These are phyloP conservation scores for Sisyra nigra DNA, from an alignment of 2,888 invertebrate genomes.

Conservation along the genomic window DNA sequence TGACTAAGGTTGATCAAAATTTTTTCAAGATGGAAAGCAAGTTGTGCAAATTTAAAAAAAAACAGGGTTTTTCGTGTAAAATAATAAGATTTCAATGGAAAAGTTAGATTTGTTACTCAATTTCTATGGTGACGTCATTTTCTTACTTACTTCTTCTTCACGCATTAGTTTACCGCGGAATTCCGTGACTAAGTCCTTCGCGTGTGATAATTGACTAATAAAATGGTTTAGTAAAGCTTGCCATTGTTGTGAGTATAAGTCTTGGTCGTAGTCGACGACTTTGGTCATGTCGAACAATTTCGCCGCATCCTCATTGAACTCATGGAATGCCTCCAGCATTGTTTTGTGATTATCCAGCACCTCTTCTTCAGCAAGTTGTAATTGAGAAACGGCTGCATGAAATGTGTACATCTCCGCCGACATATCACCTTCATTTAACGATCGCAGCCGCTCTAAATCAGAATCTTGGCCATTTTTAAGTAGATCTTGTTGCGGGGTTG, in stretches of 20 bases:
- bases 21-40: too few relatives aligned
- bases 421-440: conserved; percentile 60
- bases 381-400: conserved; percentile 79
- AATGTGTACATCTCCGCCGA: conserved; percentile 79
- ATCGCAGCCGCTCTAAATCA: conserved; percentile 7
- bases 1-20: too few relatives aligned
- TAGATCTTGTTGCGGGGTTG: background rate
- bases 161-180: conserved; percentile 54
- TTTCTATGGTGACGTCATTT: conserved; percentile 3
- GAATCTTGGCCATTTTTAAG: conserved; percentile 3
- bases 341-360: conserved; percentile 76
- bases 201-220: conserved; percentile 38
- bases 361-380: conserved; percentile 80
- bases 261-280: conserved; percentile 86
- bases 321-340: conserved; percentile 49
- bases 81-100: too few relatives aligned
- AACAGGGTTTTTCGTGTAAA: too few relatives aligned
- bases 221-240: conserved; percentile 67
- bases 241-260: conserved; percentile 75
- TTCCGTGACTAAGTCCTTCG: conserved; percentile 56
- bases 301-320: conserved; percentile 49
- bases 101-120: too few relatives aligned
- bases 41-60: too few relatives aligned
- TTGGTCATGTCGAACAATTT: conserved; percentile 62
- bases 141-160: conserved; percentile 7